phyloP scores from a whole-genome alignment of 2,113 vertebrate species.

The Tor tambroides region DNA sequence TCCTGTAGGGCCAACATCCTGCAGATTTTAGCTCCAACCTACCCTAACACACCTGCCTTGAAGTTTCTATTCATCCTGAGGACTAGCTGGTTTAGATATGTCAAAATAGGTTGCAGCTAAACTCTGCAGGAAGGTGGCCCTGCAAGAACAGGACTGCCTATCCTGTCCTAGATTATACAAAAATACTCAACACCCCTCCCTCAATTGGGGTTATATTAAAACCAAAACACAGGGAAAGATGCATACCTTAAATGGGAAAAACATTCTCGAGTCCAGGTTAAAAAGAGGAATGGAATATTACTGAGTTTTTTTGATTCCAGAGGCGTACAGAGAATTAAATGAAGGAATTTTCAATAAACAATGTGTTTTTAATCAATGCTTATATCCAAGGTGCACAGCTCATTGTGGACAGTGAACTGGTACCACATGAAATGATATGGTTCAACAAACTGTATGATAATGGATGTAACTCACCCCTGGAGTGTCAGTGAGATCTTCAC shows the following conservation, averaged over 20 bases:
- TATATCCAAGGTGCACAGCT: neutral
- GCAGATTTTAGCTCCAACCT: neutral
- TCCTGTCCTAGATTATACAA: neutral
- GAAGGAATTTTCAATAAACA: neutral
- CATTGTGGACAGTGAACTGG: neutral
- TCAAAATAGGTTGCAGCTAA: neutral
- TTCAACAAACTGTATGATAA: neutral
- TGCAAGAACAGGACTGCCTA: neutral
- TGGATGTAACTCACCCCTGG: slow-evolving; percentile 62
- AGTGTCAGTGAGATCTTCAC: slow-evolving; percentile 50
- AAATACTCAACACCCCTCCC: neutral
- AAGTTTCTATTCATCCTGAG: neutral
- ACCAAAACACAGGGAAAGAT: slow-evolving; percentile 51
- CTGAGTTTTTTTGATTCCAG: neutral
- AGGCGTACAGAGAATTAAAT: neutral
- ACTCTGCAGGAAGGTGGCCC: neutral
- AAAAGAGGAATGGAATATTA: neutral
- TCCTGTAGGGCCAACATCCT: neutral
- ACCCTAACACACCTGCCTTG: neutral
- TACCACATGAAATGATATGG: neutral
- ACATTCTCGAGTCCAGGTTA: slow-evolving; percentile 61
- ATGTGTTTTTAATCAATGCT: neutral
- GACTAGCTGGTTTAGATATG: neutral
- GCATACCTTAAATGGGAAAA: slow-evolving; percentile 82
- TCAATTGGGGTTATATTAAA: neutral